phyloP scores from a whole-genome alignment of 2,888 invertebrate genomes.

The Odontocerum albicorne region DNA sequence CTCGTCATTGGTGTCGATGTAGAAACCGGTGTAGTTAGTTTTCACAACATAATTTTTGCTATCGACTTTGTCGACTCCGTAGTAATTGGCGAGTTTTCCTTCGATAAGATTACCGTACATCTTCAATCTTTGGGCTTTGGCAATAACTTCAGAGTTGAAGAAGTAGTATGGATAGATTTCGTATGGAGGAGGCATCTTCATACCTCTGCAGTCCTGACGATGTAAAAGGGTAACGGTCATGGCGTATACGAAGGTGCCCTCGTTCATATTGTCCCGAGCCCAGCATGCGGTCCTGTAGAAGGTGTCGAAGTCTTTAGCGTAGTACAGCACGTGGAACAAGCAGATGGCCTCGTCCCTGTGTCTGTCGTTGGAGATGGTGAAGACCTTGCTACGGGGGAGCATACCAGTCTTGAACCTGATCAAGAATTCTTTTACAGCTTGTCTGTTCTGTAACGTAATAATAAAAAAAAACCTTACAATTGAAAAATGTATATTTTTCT shows the following conservation, averaged over 20 bases:
- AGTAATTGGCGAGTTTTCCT: conserved; percentile 46
- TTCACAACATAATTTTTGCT: conserved; percentile 60
- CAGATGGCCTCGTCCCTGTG: conserved; percentile 66
- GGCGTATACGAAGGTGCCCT: conserved; percentile 68
- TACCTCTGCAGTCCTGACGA: conserved; percentile 63
- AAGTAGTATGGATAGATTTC: conserved; percentile 74
- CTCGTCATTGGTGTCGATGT: conserved; percentile 55
- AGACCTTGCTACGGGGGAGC: conserved; percentile 61
- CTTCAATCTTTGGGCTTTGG: conserved; percentile 61
- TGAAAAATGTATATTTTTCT: too few species aligned
- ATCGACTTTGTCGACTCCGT: conserved; percentile 47
- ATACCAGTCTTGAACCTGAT: conserved; percentile 37
- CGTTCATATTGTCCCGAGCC: conserved; percentile 68
- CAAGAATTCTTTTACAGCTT: background rate
- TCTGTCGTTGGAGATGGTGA: conserved; percentile 55
- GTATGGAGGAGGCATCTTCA: conserved; percentile 69
- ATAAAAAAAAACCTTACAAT: too few species aligned
- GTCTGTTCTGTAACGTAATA: background rate
- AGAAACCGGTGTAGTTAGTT: conserved; percentile 67
- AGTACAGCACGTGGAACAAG: conserved; percentile 67
- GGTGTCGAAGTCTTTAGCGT: conserved; percentile 70
- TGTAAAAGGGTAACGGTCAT: conserved; percentile 63
- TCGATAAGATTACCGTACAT: conserved; percentile 51
- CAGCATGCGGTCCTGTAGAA: conserved; percentile 70
- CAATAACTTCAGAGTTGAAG: conserved; percentile 67